A percentile compares a stretch with the other conserved stretches of the same genome.
Conservation (phyloP, 1,140 invertebrate genomes). For the Saccostrea echinata region DNA sequence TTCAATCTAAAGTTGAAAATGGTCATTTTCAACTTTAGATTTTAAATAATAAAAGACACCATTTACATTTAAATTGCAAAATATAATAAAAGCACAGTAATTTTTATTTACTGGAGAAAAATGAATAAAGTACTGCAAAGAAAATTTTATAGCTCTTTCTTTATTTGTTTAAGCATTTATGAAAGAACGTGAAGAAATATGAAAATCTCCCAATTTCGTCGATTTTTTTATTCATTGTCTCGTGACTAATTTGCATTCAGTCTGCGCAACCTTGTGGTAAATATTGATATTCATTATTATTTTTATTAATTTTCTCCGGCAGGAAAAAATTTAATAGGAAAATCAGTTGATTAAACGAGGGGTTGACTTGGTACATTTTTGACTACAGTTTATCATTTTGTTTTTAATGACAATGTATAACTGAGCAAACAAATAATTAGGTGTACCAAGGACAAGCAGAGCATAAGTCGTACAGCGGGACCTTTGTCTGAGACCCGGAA, state of each 20-base stretch:
- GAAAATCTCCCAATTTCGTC: no score
- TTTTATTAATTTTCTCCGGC: background rate
- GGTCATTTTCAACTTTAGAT: no score
- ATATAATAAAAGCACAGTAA: no score
- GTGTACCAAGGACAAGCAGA: background rate
- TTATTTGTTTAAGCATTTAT: no score
- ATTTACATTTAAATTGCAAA: no score
- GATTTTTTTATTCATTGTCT: background rate
- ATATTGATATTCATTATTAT: background rate
- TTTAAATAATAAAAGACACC: no score
- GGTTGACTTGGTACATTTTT: slow-evolving; percentile 15
- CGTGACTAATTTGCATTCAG: background rate
- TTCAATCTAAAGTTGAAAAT: no score
- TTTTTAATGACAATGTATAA: slow-evolving; percentile 3
- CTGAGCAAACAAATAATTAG: slow-evolving; percentile 18
- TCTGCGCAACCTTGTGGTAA: background rate
- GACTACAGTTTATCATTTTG: background rate
- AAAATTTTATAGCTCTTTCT: no score
- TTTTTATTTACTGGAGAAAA: no score
- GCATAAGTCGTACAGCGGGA: background rate
- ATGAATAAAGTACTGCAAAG: no score
- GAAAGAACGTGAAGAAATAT: no score
- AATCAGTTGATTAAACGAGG: background rate
- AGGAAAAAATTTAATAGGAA: background rate
- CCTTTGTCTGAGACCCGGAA: background rate